A percentile compares a stretch with the other conserved stretches of the same genome.
Conservation (phyloP, 2,797 vertebrate species). For the Ptychobarbus kaznakovi region DNA sequence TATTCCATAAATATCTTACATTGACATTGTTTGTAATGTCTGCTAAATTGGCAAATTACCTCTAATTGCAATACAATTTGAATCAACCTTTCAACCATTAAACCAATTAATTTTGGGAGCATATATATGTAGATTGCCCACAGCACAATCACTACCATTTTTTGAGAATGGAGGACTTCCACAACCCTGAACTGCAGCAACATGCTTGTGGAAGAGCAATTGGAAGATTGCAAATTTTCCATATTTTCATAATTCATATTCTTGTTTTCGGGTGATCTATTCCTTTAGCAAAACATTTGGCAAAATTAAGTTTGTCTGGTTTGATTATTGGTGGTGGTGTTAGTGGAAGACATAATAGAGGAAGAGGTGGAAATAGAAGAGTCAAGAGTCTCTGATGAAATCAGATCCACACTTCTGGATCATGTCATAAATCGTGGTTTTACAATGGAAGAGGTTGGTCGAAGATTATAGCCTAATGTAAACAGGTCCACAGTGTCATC, state of each 20-base stretch:
- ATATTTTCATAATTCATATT: no score
- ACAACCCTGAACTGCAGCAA: background rate
- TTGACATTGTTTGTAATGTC: background rate
- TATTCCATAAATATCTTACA: background rate
- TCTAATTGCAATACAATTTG: background rate
- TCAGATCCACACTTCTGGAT: background rate
- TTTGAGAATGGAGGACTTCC: no score
- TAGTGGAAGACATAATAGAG: background rate
- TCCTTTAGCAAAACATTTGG: no score
- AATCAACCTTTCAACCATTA: background rate
- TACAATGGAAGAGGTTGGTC: background rate
- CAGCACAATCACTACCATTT: no score
- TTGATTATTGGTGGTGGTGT: background rate
- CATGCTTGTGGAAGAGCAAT: background rate
- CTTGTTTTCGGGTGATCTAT: no score
- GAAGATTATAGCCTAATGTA: background rate
- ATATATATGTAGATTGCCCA: background rate
- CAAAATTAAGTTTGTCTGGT: no score
- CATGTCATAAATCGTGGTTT: background rate
- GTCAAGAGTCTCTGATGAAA: conserved; percentile 6
- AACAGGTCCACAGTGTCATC: background rate
- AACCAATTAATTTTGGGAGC: background rate
- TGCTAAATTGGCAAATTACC: background rate
- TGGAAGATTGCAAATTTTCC: background rate
- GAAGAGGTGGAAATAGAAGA: background rate